Conservation (phyloP, 2,113 vertebrate genomes). For the Orientallactaga bullata region DNA sequence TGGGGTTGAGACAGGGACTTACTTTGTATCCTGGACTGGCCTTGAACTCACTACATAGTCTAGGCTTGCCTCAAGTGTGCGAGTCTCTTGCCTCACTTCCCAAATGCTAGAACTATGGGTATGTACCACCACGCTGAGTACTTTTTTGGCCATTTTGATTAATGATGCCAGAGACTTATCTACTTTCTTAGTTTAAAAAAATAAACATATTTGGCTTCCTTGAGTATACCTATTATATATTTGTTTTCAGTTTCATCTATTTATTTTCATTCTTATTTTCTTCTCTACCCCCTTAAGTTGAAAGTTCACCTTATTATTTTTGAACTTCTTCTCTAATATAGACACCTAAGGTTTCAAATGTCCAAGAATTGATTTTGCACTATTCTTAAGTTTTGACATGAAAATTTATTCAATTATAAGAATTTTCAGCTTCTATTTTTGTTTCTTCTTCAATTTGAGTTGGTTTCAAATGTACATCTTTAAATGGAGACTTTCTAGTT, state of each 20-base stretch:
- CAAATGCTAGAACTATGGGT: not conserved
- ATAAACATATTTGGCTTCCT: not conserved
- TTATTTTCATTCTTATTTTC: not conserved
- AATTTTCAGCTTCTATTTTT: constrained; percentile 7
- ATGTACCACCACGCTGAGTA: not conserved
- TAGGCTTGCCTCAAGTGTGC: no score
- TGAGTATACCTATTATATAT: not conserved
- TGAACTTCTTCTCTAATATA: not conserved
- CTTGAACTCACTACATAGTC: not conserved
- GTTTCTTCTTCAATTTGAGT: not conserved
- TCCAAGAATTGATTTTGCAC: not conserved
- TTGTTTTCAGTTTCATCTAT: not conserved
- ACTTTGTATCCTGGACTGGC: not conserved
- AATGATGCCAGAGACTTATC: not conserved
- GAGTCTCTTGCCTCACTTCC: not conserved
- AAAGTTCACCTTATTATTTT: not conserved
- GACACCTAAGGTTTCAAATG: not conserved
- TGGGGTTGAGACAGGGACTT: not conserved
- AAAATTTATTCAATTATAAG: not conserved
- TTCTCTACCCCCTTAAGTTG: not conserved
- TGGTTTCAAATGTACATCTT: not conserved
- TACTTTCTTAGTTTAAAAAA: not conserved
- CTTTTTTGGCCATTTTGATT: not conserved
- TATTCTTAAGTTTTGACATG: not conserved
- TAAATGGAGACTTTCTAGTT: not conserved